phyloP scores from a whole-genome alignment of 2,888 invertebrate genomes.

The Drosophila aldrichi region DNA sequence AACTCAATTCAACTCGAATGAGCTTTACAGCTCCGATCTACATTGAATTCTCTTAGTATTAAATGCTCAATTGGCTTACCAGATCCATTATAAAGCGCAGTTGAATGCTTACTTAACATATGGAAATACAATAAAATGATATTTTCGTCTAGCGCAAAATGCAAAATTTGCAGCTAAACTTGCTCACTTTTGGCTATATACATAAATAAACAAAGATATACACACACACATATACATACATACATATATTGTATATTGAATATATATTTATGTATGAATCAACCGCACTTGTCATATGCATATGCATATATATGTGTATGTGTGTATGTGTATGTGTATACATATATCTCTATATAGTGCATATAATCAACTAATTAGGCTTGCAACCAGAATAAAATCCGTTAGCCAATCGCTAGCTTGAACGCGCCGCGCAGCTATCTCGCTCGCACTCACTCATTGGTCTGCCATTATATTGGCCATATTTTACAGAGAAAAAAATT shows the following conservation, averaged over 20 bases:
- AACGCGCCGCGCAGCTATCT: conserved; percentile 17
- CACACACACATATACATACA: background rate
- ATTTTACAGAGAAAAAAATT: conserved; percentile 52
- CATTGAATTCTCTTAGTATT: background rate
- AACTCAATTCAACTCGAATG: no score
- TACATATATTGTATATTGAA: background rate
- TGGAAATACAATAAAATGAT: conserved; percentile 12
- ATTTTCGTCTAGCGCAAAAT: conserved; percentile 1
- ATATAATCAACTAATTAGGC: conserved; percentile 48
- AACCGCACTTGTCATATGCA: conserved; percentile 4
- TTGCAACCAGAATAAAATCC: conserved; percentile 21
- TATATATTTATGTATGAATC: background rate
- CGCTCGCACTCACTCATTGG: conserved; percentile 17
- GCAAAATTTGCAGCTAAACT: conserved; percentile 5
- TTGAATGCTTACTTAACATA: conserved; percentile 15
- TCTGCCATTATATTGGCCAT: conserved; percentile 50
- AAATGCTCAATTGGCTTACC: conserved; percentile 10
- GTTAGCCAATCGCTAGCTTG: conserved; percentile 45
- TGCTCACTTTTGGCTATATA: conserved; percentile 4
- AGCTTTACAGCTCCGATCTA: background rate
- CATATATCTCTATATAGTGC: background rate
- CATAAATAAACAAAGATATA: background rate
- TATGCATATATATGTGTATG: conserved; percentile 5
- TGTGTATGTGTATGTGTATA: background rate
- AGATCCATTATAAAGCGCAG: conserved; percentile 17